A percentile compares a stretch with the other conserved stretches of the same genome.
phyloP scores from a whole-genome alignment of 2,113 vertebrate species.

The Salvator merianae region DNA sequence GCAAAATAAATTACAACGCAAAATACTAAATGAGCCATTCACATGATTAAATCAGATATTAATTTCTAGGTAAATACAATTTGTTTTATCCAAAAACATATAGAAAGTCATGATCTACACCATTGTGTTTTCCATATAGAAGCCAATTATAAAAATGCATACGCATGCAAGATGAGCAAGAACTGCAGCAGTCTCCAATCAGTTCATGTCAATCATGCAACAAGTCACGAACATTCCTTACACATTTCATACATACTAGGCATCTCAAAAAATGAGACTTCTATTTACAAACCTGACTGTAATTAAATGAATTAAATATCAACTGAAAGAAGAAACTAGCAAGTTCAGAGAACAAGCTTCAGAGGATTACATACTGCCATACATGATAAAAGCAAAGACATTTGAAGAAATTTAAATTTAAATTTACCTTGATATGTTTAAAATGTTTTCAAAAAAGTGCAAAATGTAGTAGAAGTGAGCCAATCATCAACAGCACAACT shows the following conservation, averaged over 20 bases:
- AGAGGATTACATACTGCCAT: background rate
- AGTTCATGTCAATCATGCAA: conserved; percentile 46
- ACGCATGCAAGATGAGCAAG: conserved; percentile 65
- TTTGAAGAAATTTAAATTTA: background rate
- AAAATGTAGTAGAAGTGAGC: background rate
- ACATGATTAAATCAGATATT: conserved; percentile 47
- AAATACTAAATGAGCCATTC: conserved; percentile 13
- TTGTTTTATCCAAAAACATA: conserved; percentile 60
- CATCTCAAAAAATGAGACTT: accelerated
- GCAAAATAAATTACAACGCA: background rate
- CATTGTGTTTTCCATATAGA: conserved; percentile 71
- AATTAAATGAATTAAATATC: background rate
- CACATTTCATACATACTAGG: background rate
- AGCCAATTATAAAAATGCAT: conserved; percentile 71
- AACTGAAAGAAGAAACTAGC: background rate
- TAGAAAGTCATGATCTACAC: conserved; percentile 41
- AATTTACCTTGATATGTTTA: background rate
- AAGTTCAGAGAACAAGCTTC: background rate
- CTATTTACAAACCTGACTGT: background rate
- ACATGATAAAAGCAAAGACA: background rate
- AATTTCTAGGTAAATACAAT: conserved; percentile 38
- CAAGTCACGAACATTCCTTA: background rate
- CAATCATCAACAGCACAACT: background rate
- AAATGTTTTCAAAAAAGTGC: background rate
- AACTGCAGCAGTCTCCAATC: conserved; percentile 53